Evolutionary conservation across 2,888 invertebrate genomes (phyloP), one percentile per base, ranked within the genome.

Genomic region (Pseudococcus jackbeardsleyi): DNA sequence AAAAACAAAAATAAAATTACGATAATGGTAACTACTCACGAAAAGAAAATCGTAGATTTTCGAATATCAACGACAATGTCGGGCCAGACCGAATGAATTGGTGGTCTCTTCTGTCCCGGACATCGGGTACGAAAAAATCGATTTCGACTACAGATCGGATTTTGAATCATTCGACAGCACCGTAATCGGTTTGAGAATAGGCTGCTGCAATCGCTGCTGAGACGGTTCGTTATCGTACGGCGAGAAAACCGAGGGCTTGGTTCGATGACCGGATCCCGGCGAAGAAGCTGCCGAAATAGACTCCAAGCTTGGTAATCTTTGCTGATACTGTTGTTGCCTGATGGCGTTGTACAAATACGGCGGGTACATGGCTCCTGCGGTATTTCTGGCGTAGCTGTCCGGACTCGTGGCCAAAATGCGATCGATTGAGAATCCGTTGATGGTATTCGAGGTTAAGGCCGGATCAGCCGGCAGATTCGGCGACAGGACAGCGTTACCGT

Each of bases 341-440:
- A 88, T 42, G 19, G 39, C 82, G 46, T 88, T 88, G 22, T 84
- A 84, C 4, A 88, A 4, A 46, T 84, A 46, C 19, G 86, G 72
- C 15, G 5, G 42, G 64, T 59, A 86, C 86, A 86, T 54, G 12
- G 64, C 33, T 4, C 9, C 72, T 46, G 85, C 88, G 11, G 85
- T 68, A 11, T 86, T 88, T 22, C 88, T 33, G 33, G 89, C 19
- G 11, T 85, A 86, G 17, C 79, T 84, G 26, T 88, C 89, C n/a
- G 89, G 85, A 84, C 88, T 87, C 77, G 89, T 85, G 72, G 89
- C 86, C 22, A 93, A 91, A 0, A 93, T 90, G 88, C 93, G 91
- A 54, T 93, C 93, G 90, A 93, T 92, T 84, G 92, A 92, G 90
- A 93, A 93, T 1, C 91, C 93, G 48, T 92, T 91, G 89, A 93